These are phyloP conservation scores for Periplaneta americana DNA, from an alignment of 1,140 invertebrate genomes.

Conservation along the genomic window DNA sequence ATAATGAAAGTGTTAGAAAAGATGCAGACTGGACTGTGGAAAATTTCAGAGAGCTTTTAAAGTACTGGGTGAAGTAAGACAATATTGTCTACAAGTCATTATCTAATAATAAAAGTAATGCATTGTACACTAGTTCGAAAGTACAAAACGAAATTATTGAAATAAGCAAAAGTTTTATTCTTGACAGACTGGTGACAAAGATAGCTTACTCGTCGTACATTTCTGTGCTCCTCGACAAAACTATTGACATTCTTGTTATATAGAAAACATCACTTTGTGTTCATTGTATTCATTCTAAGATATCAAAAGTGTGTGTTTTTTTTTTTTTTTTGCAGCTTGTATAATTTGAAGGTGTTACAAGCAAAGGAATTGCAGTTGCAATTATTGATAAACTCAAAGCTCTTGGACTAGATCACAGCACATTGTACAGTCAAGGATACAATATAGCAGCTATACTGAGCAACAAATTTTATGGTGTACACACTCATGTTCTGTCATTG, in stretches of 20 bases:
- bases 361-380: not conserved
- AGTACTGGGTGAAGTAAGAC: not conserved
- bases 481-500: not conserved
- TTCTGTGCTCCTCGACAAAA: not conserved
- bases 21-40: not conserved
- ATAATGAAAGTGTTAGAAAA: not conserved
- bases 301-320: not conserved
- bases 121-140: not conserved
- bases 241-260: not conserved
- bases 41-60: not conserved
- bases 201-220: not conserved
- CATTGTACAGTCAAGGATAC: not conserved
- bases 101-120: not conserved
- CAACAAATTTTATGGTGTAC: not conserved
- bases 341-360: not conserved
- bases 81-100: too few species aligned
- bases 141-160: not conserved
- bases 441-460: not conserved
- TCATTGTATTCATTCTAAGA: not conserved
- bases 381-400: not conserved
- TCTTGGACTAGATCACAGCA: not conserved
- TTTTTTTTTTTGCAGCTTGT: too few species aligned
- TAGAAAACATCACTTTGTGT: not conserved
- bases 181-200: not conserved
- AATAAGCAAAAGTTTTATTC: not conserved